Evolutionary conservation across 2,113 vertebrate genomes (phyloP), one percentile per base, ranked within the genome.

Genomic region (Miniopterus natalensis): DNA sequence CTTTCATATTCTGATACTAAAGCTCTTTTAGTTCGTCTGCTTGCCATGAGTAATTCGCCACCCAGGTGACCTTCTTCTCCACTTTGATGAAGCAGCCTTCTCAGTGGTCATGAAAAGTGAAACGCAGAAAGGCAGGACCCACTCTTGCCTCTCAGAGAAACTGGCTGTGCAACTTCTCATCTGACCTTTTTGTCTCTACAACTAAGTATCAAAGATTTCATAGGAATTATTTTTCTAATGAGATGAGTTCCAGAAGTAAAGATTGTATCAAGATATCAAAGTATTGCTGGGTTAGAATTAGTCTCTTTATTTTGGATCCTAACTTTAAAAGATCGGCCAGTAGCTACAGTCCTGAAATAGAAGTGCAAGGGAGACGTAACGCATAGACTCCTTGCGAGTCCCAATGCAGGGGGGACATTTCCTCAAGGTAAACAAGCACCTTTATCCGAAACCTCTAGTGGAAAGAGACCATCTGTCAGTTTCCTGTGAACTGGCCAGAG

Each of bases 161-260:
- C 29, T 29, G 59, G 17, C 70, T 40, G 1, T 79, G 65, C 45
- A 57, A 42, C 77, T 70, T 63, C 45, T 57, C 27, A 3, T n/a
- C 70, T 71, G 47, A 65, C 13, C 6, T 78, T 68, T 74, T 49
- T 70, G 23, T 92, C 71, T 84, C 31, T 79, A 40, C 15, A 57
- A 49, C 53, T 42, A 90, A 95, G 57, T 81, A 53, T 93, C 31
- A 81, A 53, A 71, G 68, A 79, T 90, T 79, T 93, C 77, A 51
- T 71, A 70, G 70, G 18, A 75, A 61, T 61, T 88, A 42, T 89
- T 87, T 95, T 94, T 85, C 87, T 92, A 65, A 94, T 86, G 71
- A 85, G 88, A 84, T 95, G 71, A 88, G 77, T 84, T 88, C 80
- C 95, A 96, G 92, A 90, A 88, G 51, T 79, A 81, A 84, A 94